Evolutionary conservation across 2,797 vertebrate genomes (phyloP).

Genomic region (Tinamus major): DNA sequence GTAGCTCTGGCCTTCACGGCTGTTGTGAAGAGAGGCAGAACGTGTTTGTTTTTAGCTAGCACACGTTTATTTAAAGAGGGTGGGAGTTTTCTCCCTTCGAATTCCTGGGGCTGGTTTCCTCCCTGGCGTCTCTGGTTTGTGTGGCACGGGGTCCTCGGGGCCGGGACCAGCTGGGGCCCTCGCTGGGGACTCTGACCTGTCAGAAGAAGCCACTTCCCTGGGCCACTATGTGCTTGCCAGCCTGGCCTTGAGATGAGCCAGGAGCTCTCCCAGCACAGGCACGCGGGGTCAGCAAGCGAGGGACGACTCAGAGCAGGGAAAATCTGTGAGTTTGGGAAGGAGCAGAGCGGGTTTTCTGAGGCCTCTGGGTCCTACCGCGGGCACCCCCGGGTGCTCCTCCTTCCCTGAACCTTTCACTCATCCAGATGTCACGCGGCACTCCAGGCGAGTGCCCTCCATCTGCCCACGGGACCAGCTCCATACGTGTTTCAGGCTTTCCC

Average conservation of each 20-base stretch:
- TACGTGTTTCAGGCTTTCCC: neutral
- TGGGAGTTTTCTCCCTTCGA: neutral
- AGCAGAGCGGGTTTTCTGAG: neutral
- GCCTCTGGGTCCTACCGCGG: fast-evolving
- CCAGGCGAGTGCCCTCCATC: neutral
- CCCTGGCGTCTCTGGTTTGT: neutral
- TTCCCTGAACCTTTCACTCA: neutral
- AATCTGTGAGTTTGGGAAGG: neutral
- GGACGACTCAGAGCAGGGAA: neutral
- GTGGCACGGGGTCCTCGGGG: neutral
- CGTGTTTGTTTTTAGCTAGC: slow-evolving; percentile 31
- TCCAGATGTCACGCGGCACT: neutral
- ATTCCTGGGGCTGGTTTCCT: neutral
- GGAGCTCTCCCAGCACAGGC: neutral
- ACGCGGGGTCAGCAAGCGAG: fast-evolving
- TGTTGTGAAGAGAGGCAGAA: slow-evolving; percentile 36
- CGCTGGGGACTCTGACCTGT: neutral
- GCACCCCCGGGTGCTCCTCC: neutral
- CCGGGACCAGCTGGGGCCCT: neutral
- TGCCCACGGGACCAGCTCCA: neutral
- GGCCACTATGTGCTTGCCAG: neutral
- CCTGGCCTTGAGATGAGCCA: neutral
- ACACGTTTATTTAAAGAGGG: neutral
- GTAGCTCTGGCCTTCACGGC: slow-evolving; percentile 21
- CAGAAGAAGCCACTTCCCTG: neutral